Conservation (phyloP, 2,113 vertebrate genomes). For the Nipponia nippon region DNA sequence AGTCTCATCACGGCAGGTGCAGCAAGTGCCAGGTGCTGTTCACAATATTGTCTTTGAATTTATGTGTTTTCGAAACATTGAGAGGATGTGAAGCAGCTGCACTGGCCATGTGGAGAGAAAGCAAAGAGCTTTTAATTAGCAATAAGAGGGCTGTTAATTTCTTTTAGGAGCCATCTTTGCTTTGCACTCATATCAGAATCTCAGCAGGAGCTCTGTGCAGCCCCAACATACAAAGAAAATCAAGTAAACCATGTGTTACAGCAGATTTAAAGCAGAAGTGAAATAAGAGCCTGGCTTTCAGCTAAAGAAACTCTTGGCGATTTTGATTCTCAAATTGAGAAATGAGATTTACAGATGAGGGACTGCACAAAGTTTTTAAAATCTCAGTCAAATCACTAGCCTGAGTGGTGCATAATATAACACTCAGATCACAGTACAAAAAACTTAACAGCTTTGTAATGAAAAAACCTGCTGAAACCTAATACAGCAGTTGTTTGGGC, state of each 20-base stretch:
- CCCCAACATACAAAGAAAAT: slow-evolving; percentile 49
- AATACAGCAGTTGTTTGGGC: neutral
- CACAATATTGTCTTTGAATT: slow-evolving; percentile 87
- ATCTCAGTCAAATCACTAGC: neutral
- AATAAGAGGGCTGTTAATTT: slow-evolving; percentile 90
- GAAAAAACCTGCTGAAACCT: neutral
- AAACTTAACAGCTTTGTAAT: neutral
- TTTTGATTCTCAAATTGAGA: slow-evolving; percentile 2
- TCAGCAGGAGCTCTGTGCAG: slow-evolving; percentile 65
- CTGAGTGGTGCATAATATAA: neutral
- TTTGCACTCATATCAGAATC: slow-evolving; percentile 68
- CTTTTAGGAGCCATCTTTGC: slow-evolving; percentile 67
- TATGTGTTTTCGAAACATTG: slow-evolving; percentile 81
- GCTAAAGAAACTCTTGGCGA: slow-evolving; percentile 52
- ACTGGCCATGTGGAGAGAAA: slow-evolving; percentile 86
- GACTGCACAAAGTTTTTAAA: neutral
- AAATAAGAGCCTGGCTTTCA: neutral
- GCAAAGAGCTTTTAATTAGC: slow-evolving; percentile 98
- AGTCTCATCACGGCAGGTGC: slow-evolving; percentile 81
- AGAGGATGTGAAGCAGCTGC: slow-evolving; percentile 85
- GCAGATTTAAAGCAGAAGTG: slow-evolving; percentile 35
- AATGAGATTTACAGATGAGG: neutral
- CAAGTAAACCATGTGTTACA: slow-evolving; percentile 37
- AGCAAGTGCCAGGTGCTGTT: slow-evolving; percentile 85
- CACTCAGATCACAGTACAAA: neutral